Base-by-base conservation (phyloP, 1,140 invertebrate species). In the Eriosoma lanigerum region DNA sequence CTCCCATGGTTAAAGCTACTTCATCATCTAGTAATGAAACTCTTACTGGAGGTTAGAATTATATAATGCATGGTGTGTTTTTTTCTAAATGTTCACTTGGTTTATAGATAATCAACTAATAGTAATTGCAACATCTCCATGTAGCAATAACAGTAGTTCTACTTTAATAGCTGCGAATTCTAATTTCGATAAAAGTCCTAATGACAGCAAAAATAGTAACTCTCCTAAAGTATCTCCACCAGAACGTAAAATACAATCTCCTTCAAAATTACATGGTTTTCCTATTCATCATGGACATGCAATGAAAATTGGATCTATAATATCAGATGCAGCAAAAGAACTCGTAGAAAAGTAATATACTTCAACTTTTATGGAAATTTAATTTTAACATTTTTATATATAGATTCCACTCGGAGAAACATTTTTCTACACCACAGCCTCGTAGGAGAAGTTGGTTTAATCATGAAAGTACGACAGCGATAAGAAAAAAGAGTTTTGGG, bases 1-100 rank as follows among this genome's bases (percentile, higher is more conserved):
- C 91, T 48, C 83, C 84, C 82, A 83, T 92, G 82, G 91, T 72
- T 82, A 88, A 89, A 58, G 91, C 92, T 83, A 88, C 90, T 0
- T 89, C 88, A 1, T 93, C 92, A 0, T 91, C 90, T 0, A 93
- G 91, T 85, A 90, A 90, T 66, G 92, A 93, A 84, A 93, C 91
- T 46, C 85, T 92, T 4, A 93, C 91, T 87, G 92, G 91, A 81
- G 68, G 80, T 54, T 91, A 88, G 84, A 80, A 83, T 68, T 81
- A 80, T 64, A 78, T 82, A 50, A 60, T 58, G 52, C 82, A 66
- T 81, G 68, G 1, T 52, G 24, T 38, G 17, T 13, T 72, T 58
- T 48, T 64, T 24, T 68, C 10, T 48, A 68, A 46, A 48, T 21
- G 38, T 68, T 29, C 50, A 17, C 8, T 0, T 52, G 54, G 54